Base-by-base conservation (phyloP, 2,113 vertebrate species). In the Redunca redunca region DNA sequence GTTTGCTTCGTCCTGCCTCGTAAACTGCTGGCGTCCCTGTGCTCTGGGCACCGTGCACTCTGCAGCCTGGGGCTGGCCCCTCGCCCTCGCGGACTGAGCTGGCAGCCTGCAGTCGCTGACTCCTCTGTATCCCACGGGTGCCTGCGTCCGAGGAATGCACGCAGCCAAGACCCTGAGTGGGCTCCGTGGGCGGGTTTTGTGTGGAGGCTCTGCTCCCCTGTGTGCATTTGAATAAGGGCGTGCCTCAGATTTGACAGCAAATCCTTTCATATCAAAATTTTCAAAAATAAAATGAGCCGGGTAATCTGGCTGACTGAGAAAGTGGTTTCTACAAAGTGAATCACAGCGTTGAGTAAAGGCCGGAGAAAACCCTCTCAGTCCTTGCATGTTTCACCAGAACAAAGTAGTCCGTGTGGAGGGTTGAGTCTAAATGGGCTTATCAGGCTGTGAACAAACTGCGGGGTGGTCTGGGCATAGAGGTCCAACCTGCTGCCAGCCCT, bases 241-340 rank as follows among this genome's bases (percentile, higher is more conserved):
- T 36, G 26, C 36, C 77, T 93, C 16, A 43, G 40, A 40, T 64
- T 48, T 26, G 60, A 60, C 90, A 92, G 33, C 4, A 26, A 64
- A 83, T 62, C 48, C 12, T 12, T 84, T 60, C 28, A 1, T 10
- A 33, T 81, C 52, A 67, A 55, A 77, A 33, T n/a, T 30, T 58
- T 87, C 28, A 64, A 30, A 97, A 64, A 43, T 33, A 78, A 95
- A 91, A 40, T 6, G 82, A 94, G 64, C 64, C 16, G 43, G 43
- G 40, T 10, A 30, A 36, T n/a, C 48, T n/a, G 80, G 77, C 60
- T 67, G 46, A 85, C 52, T 91, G 78, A 23, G 7, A 78, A 19
- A 93, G 21, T 21, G 12, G 26, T 50, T 90, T 81, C 53, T 78
- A 16, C 21, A 33, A 52, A 67, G 53, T 87, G n/a, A 94, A 46